Base-by-base conservation (phyloP, 2,113 vertebrate genomes). In the cat (Felis catus) region DNA sequence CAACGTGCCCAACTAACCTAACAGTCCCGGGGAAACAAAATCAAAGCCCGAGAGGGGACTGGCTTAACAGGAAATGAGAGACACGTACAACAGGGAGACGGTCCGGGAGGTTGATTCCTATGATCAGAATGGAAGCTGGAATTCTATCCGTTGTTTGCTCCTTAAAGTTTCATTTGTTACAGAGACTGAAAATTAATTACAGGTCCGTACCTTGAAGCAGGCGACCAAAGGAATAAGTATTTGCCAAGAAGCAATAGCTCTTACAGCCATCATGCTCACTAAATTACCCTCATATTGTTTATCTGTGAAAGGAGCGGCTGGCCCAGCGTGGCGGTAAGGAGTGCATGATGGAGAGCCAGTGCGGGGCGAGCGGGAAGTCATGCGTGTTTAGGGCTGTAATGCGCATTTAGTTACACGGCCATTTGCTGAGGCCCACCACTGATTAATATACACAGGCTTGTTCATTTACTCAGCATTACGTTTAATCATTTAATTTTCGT, bases 401-500 rank as follows among this genome's bases (percentile, higher is more conserved):
- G 83, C 13, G 2, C 12, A 23, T 48, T 95, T 41, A 95, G 98
- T 92, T 78, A 97, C 33, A 27, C 5, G 0, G 21, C 58, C 19
- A 0, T 71, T 95, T 93, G 58, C 53, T 18, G 90, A 92, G 98
- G 73, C 89, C 82, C 91, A 13, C 0, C 0, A 48, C 94, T 96
- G 91, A 94, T 95, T 95, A 95, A 96, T 16, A 87, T 9, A 98
- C 25, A 74, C 12, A 65, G 81, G 82, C 8, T 5, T 73, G 91
- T 84, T 83, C 94, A 95, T 98, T 94, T 95, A 94, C 85, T 82
- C 96, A 94, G 96, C 58, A 39, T 68, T 68, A 91, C 14, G 78
- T 94, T 97, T 96, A 74, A 98, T 97, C 94, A 79, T 96, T 98
- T 98, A 93, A 96, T 96, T 98, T 98, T 2, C 74, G n/a, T 76